Percentiles rank a stretch among this genome's conserved stretches.
phyloP scores from a whole-genome alignment of 2,797 vertebrate genomes.

The Typhlichthys eigenmanni region DNA sequence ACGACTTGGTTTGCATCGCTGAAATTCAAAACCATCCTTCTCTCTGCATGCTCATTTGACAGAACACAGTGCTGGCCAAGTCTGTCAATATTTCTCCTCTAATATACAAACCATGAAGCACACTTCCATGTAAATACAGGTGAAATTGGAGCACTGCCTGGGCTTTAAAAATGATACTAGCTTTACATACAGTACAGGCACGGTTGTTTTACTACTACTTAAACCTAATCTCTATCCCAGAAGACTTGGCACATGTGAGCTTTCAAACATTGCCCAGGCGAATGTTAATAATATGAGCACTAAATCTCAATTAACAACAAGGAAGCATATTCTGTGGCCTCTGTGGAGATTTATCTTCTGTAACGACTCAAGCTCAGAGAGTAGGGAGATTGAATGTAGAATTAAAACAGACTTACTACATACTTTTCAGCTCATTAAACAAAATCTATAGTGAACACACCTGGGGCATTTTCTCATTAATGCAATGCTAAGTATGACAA shows the following conservation, averaged over 20 bases:
- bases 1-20: constrained; percentile 52
- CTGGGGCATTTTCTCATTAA: constrained; percentile 2
- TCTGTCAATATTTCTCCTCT: constrained; percentile 35
- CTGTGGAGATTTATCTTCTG: constrained; percentile 33
- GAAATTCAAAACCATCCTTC: constrained; percentile 38
- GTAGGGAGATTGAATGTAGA: constrained; percentile 26
- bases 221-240: constrained; percentile 42
- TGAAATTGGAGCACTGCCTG: constrained; percentile 38
- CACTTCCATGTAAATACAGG: constrained; percentile 50
- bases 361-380: not conserved
- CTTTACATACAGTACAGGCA: constrained; percentile 25
- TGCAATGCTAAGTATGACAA: not conserved
- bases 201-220: constrained; percentile 43
- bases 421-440: constrained; percentile 40
- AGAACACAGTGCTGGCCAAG: constrained; percentile 23
- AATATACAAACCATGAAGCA: constrained; percentile 15
- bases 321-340: constrained; percentile 32
- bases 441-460: constrained; percentile 1
- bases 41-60: constrained; percentile 14
- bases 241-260: constrained; percentile 35
- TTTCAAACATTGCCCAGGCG: constrained; percentile 29
- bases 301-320: constrained; percentile 55
- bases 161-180: constrained; percentile 4
- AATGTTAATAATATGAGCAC: constrained; percentile 48
- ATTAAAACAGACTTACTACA: constrained; percentile 31